Evolutionary conservation across 2,113 vertebrate species (phyloP), one percentile per base, ranked within the genome.

Genomic region (Delphinus delphis): DNA sequence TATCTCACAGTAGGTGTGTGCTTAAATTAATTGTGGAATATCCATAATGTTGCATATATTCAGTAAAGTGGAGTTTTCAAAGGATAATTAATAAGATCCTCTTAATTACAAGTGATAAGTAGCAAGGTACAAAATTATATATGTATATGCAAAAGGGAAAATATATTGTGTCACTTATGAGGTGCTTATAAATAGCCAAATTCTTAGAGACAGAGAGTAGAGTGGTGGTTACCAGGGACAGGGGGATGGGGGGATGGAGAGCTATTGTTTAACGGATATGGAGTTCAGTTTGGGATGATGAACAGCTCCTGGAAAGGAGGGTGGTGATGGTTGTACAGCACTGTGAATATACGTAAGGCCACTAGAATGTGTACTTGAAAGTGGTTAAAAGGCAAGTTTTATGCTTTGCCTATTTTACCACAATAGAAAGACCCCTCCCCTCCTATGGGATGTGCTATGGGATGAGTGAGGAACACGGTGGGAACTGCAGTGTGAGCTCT

Each of bases 1-100:
- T 88, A 55, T 73, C 33, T 93, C 79, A 81, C 10, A 95, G 0
- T 38, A 68, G 31, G 38, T 41, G 20, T 60, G 15, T 81, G 15
- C 50, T 90, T 94, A 91, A 96, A 60, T 97, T 92, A 90, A 70
- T 81, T 89, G 47, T 94, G 50, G 21, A 31, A 4, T 85, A 80
- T 47, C 50, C 13, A 26, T 62, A 68, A 31, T 85, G 50, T 92
- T 73, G 23, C 13, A 6, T 95, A 28, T 92, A 62, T 67, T 95
- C 44, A 63, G 20, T 81, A 89, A 95, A 95, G 86, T 92, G 8
- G n/a, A 70, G n/a, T 76, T 88, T 92, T 85, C 38, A 80, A 88
- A 88, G n/a, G 67, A 70, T 89, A 91, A 67, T 79, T 81, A 38
- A 89, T 89, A 28, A 89, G 63, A 83, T 79, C 26, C 8, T 82